phyloP scores from a whole-genome alignment of 2,888 invertebrate genomes.

The Callosobruchus maculatus region DNA sequence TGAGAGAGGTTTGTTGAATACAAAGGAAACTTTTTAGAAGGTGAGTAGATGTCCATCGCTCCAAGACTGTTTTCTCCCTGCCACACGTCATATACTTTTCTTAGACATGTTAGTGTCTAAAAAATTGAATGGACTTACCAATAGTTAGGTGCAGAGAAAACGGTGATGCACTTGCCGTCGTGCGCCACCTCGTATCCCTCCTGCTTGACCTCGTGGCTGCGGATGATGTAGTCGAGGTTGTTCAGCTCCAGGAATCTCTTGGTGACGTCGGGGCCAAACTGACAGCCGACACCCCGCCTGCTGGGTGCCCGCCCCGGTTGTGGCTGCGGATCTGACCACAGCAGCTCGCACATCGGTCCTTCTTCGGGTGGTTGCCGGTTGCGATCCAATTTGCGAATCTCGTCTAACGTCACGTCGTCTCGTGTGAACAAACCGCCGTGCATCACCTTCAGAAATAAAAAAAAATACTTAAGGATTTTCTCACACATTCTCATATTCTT shows the following conservation, averaged over 20 bases:
- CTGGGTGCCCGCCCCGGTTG: conserved; percentile 85
- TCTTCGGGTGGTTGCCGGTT: conserved; percentile 97
- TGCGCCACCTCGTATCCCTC: conserved; percentile 95
- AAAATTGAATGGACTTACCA: conserved; percentile 64
- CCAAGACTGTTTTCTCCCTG: no score
- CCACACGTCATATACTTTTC: no score
- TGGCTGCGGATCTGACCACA: conserved; percentile 98
- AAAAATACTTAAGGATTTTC: neutral
- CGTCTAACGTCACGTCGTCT: conserved; percentile 89
- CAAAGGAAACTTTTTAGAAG: no score
- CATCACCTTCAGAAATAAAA: conserved; percentile 67
- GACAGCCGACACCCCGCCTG: conserved; percentile 96
- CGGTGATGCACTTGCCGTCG: conserved; percentile 94
- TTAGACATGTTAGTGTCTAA: no score
- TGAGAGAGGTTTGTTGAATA: no score
- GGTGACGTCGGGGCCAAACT: conserved; percentile 98
- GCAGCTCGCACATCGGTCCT: conserved; percentile 93
- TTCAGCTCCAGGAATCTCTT: conserved; percentile 78
- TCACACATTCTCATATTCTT: no score
- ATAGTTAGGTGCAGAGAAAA: conserved; percentile 99
- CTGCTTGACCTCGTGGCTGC: conserved; percentile 97
- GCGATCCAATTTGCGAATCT: conserved; percentile 83
- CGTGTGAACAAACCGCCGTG: conserved; percentile 97
- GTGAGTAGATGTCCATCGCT: no score
- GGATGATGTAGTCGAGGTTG: conserved; percentile 86